Percentiles rank a stretch among this genome's conserved stretches.
Evolutionary conservation across 2,888 invertebrate species (phyloP).

Genomic region (Agrochola lychnidis): DNA sequence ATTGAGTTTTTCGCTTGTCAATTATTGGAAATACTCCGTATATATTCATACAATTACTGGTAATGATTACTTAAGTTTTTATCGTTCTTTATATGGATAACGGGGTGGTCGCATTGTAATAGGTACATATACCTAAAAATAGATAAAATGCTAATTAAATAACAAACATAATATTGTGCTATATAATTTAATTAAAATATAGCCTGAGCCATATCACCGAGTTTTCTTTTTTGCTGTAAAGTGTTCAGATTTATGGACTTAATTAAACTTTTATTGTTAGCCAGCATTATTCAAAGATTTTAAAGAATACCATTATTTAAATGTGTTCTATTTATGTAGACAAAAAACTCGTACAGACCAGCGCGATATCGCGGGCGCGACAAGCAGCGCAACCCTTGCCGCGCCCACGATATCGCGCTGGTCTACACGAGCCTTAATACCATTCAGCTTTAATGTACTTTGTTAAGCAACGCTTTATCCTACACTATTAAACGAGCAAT

Average conservation of each 20-base stretch:
- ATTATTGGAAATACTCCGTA: slow-evolving; percentile 77
- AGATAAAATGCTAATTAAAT: slow-evolving; percentile 8
- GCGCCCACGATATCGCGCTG: no score
- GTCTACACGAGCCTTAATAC: not conserved
- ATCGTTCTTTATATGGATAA: slow-evolving; percentile 69
- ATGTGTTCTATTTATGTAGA: slow-evolving; percentile 37
- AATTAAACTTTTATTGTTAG: slow-evolving; percentile 40
- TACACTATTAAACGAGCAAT: no score
- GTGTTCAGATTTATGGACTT: slow-evolving; percentile 39
- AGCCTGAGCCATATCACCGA: not conserved
- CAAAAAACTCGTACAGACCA: no score
- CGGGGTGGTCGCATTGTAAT: slow-evolving; percentile 41
- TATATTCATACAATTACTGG: slow-evolving; percentile 75
- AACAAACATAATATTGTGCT: slow-evolving; percentile 1
- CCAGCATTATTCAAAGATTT: slow-evolving; percentile 37
- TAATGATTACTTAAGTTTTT: slow-evolving; percentile 72
- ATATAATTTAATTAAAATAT: slow-evolving; percentile 12
- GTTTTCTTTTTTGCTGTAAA: slow-evolving; percentile 31
- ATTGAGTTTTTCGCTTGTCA: slow-evolving; percentile 78
- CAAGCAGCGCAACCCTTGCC: no score
- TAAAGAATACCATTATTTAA: slow-evolving; percentile 53
- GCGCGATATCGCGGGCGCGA: no score
- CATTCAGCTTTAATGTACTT: slow-evolving; percentile 7
- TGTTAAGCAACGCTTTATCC: not conserved
- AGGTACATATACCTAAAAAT: slow-evolving; percentile 1